Evolutionary conservation across 2,113 vertebrate species (phyloP).

Genomic region (Notarius quadriscutis): DNA sequence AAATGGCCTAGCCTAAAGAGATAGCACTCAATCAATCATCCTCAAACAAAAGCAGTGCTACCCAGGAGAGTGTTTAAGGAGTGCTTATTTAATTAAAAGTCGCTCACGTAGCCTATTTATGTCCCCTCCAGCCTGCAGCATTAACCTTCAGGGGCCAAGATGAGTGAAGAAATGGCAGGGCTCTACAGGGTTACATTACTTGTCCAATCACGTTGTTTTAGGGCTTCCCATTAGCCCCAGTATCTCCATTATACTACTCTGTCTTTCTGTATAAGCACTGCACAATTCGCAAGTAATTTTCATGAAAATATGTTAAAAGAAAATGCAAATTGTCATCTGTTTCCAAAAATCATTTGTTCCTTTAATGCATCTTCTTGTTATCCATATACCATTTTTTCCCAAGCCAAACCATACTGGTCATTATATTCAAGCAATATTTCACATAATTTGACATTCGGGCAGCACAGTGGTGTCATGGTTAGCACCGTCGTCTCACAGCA

Average conservation of each 20-base stretch:
- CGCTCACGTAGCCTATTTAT: constrained; percentile 98
- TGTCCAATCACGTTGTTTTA: constrained; percentile 18
- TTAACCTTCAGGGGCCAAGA: constrained; percentile 85
- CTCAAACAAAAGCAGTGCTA: constrained; percentile 96
- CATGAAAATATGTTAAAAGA: background rate
- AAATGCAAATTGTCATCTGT: background rate
- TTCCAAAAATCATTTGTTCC: background rate
- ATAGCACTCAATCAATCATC: constrained; percentile 95
- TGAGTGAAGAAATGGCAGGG: constrained; percentile 70
- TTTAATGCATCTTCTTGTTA: background rate
- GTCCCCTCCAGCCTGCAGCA: constrained; percentile 92
- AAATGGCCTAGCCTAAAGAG: constrained; percentile 77
- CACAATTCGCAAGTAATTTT: background rate
- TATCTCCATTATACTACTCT: background rate
- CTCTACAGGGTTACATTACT: constrained; percentile 48
- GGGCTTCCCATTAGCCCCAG: constrained; percentile 15
- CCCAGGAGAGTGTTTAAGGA: constrained; percentile 96
- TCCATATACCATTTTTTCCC: background rate
- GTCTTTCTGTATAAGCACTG: background rate
- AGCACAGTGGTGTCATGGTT: too few relatives aligned
- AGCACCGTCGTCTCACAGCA: too few relatives aligned
- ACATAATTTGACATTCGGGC: too few relatives aligned
- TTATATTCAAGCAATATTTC: background rate
- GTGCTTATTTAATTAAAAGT: constrained; percentile 99
- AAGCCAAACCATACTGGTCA: background rate